Percentiles rank a stretch among this genome's conserved stretches.
phyloP scores from a whole-genome alignment of 1,140 invertebrate species.

The Anadara kagoshimensis region DNA sequence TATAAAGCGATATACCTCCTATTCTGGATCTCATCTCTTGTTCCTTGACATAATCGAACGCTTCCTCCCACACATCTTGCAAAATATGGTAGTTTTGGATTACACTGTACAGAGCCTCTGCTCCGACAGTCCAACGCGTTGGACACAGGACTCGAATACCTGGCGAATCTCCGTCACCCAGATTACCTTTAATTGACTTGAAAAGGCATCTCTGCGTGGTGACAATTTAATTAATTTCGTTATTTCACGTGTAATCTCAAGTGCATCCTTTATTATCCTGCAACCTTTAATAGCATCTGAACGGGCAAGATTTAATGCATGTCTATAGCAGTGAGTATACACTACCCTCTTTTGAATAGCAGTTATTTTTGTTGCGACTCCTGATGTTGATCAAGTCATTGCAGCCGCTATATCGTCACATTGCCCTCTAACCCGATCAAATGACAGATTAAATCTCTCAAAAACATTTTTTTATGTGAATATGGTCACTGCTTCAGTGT shows the following conservation, averaged over 20 bases:
- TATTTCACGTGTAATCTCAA: conserved; percentile 16
- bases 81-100: conserved; percentile 15
- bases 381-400: conserved; percentile 9
- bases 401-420: conserved; percentile 13
- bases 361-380: conserved; percentile 1
- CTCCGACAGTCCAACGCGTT: conserved; percentile 27
- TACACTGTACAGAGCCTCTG: conserved; percentile 16
- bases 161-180: conserved; percentile 5
- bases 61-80: conserved; percentile 29
- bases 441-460: conserved; percentile 4
- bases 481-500: conserved; percentile 8
- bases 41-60: conserved; percentile 6
- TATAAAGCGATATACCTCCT: conserved; percentile 1
- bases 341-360: neutral
- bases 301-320: conserved; percentile 10
- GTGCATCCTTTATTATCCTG: neutral
- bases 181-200: neutral
- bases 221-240: conserved; percentile 25
- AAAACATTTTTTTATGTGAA: conserved; percentile 7
- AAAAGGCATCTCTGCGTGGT: neutral
- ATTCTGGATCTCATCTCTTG: conserved; percentile 17
- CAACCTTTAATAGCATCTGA: conserved; percentile 8
- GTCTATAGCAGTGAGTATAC: conserved; percentile 15
- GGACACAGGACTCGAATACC: conserved; percentile 30
- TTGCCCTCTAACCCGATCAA: no score